These are phyloP conservation scores for Tachypleus tridentatus DNA, from an alignment of 1,140 invertebrate species.

Conservation along the genomic window DNA sequence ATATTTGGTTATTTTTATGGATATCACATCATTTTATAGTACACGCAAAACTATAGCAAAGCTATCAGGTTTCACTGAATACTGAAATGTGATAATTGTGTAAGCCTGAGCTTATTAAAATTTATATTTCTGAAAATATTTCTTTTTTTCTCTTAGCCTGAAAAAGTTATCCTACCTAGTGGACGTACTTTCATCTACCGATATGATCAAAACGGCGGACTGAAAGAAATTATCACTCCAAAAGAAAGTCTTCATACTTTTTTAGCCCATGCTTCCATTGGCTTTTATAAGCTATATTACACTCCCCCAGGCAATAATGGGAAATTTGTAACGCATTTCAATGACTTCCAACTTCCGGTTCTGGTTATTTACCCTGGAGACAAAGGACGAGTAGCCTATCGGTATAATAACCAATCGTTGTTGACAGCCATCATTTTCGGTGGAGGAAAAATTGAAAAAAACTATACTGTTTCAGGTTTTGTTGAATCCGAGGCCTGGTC, in stretches of 20 bases:
- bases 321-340: slow-evolving; percentile 75
- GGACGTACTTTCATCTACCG: slow-evolving; percentile 84
- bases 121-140: no score
- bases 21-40: no score
- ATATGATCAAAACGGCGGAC: slow-evolving; percentile 79
- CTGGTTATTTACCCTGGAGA: slow-evolving; percentile 81
- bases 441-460: slow-evolving; percentile 33
- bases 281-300: slow-evolving; percentile 85
- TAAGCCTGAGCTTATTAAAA: no score
- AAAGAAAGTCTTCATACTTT: slow-evolving; percentile 85
- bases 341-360: slow-evolving; percentile 74
- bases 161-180: slow-evolving; percentile 81
- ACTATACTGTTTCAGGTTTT: slow-evolving; percentile 19
- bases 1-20: no score
- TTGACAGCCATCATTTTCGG: slow-evolving; percentile 75
- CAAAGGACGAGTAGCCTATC: slow-evolving; percentile 73
- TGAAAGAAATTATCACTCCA: slow-evolving; percentile 81
- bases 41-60: no score
- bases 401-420: slow-evolving; percentile 69
- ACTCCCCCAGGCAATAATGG: slow-evolving; percentile 69
- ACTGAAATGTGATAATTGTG: no score
- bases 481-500: slow-evolving; percentile 21
- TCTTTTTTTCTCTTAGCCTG: slow-evolving; percentile 40
- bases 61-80: no score
- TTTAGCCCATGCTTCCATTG: slow-evolving; percentile 75